phyloP scores from a whole-genome alignment of 2,797 vertebrate genomes.

The Scleropages formosus region DNA sequence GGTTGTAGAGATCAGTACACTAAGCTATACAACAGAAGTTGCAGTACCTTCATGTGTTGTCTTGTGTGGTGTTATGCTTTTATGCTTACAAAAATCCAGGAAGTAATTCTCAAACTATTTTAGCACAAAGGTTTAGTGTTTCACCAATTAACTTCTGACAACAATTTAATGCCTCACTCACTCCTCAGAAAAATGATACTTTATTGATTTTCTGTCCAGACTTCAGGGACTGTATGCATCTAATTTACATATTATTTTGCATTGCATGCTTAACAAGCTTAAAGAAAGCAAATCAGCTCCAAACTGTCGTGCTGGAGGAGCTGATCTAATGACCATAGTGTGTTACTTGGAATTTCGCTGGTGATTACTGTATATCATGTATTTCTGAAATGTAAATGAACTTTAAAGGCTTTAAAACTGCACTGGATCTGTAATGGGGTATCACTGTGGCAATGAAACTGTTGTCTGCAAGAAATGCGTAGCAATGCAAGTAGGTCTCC shows the following conservation, averaged over 20 bases:
- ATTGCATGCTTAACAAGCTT: background rate
- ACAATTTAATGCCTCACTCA: background rate
- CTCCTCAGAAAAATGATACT: conserved; percentile 8
- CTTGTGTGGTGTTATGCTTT: background rate
- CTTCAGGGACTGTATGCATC: background rate
- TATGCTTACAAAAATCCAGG: background rate
- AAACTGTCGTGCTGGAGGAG: background rate
- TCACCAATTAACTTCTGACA: background rate
- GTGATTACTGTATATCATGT: conserved; percentile 4
- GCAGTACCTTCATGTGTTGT: no score
- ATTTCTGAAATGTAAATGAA: conserved; percentile 5
- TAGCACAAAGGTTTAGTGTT: conserved; percentile 15
- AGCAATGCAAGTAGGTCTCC: conserved; percentile 36
- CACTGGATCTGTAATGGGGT: background rate
- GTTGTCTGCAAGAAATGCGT: conserved; percentile 18
- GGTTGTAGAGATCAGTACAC: background rate
- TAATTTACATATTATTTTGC: conserved; percentile 19
- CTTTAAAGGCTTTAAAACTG: background rate
- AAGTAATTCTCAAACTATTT: background rate
- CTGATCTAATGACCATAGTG: background rate
- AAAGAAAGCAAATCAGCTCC: background rate
- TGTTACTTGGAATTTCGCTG: background rate
- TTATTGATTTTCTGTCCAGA: conserved; percentile 18
- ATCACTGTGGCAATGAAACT: background rate
- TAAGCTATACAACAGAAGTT: background rate